Conservation (phyloP, 2,888 invertebrate species). For the Drosophila histrio region DNA sequence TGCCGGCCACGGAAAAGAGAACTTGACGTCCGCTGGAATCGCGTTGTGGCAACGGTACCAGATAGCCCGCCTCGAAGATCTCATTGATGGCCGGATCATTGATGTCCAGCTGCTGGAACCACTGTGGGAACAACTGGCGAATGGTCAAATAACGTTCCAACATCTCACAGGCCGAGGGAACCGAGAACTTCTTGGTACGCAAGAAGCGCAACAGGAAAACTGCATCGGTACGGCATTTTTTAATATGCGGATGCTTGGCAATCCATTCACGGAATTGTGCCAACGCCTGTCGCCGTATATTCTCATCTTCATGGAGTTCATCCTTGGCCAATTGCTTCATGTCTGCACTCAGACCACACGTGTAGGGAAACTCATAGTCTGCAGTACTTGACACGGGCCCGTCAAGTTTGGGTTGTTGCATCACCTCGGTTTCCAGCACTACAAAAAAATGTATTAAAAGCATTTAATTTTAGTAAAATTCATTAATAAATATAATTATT, state of each 20-base stretch:
- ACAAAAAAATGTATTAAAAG: slow-evolving; percentile 31
- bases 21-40: slow-evolving; percentile 91
- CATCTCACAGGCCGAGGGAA: slow-evolving; percentile 94
- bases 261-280: slow-evolving; percentile 93
- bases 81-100: slow-evolving; percentile 91
- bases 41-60: slow-evolving; percentile 90
- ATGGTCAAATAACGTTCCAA: slow-evolving; percentile 94
- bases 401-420: slow-evolving; percentile 78
- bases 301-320: slow-evolving; percentile 92
- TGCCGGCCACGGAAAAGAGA: slow-evolving; percentile 91
- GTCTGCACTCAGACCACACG: slow-evolving; percentile 81
- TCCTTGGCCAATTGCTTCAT: slow-evolving; percentile 87
- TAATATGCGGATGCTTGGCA: slow-evolving; percentile 91
- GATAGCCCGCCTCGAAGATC: slow-evolving; percentile 91
- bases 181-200: slow-evolving; percentile 93
- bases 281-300: slow-evolving; percentile 89
- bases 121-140: slow-evolving; percentile 92
- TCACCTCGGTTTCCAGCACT: slow-evolving; percentile 84
- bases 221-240: slow-evolving; percentile 92
- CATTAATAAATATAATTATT: background rate
- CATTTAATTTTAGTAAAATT: background rate
- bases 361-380: slow-evolving; percentile 82
- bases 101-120: slow-evolving; percentile 93
- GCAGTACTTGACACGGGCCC: slow-evolving; percentile 73
- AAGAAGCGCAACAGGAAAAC: slow-evolving; percentile 93